Conservation (phyloP, 2,797 vertebrate species). For the Oryzias sinensis region DNA sequence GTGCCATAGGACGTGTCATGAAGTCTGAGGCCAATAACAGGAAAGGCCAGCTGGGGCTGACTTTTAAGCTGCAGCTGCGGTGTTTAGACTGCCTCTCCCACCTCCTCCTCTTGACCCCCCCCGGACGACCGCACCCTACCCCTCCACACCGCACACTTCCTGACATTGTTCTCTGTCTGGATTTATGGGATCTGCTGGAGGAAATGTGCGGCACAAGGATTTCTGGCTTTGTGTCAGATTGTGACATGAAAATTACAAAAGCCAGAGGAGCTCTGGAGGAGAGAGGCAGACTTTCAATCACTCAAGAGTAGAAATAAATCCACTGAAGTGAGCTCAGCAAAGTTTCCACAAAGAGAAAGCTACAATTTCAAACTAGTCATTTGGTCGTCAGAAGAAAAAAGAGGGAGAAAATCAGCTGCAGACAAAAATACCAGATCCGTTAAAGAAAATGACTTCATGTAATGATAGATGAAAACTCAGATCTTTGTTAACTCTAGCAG, state of each 20-base stretch:
- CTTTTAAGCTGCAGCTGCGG: constrained; percentile 69
- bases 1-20: constrained; percentile 70
- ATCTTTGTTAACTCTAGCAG: too few relatives aligned
- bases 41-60: constrained; percentile 79
- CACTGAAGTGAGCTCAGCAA: constrained; percentile 8
- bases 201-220: constrained; percentile 66
- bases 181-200: constrained; percentile 78
- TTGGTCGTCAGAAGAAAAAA: not conserved
- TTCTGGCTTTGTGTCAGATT: constrained; percentile 39
- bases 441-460: not conserved
- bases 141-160: constrained; percentile 73
- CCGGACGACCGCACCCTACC: constrained; percentile 71
- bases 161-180: constrained; percentile 77
- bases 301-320: not conserved
- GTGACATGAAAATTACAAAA: constrained; percentile 7
- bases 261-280: constrained; percentile 17
- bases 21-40: constrained; percentile 75
- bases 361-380: constrained; percentile 1
- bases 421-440: not conserved
- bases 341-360: not conserved
- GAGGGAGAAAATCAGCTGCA: not conserved
- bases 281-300: not conserved
- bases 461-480: not conserved
- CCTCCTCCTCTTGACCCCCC: constrained; percentile 35
- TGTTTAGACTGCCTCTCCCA: constrained; percentile 70